Evolutionary conservation across 2,888 invertebrate genomes (phyloP).

Genomic region (Penaeus monodon): DNA sequence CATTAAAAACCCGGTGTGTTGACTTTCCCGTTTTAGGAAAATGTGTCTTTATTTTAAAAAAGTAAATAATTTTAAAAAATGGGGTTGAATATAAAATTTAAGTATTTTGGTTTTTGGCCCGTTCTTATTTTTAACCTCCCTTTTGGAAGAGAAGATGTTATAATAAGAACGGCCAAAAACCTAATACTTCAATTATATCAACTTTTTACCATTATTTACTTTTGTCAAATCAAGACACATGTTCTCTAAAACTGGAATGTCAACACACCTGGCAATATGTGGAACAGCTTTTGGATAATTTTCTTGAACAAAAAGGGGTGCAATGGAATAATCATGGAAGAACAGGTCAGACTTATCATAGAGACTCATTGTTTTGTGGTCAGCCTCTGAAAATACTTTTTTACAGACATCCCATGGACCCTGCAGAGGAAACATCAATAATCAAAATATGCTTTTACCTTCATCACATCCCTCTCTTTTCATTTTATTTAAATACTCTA

Average conservation of each 20-base stretch:
- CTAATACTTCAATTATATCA: too few species aligned
- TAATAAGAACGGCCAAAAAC: too few species aligned
- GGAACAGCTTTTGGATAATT: constrained; percentile 91
- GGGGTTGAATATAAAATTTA: too few species aligned
- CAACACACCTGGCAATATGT: constrained; percentile 78
- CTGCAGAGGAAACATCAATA: constrained; percentile 70
- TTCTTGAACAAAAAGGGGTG: constrained; percentile 97
- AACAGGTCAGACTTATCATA: constrained; percentile 90
- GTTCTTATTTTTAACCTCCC: too few species aligned
- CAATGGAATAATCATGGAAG: constrained; percentile 96
- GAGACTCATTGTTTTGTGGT: constrained; percentile 83
- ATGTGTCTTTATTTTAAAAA: too few species aligned
- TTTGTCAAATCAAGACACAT: not conserved
- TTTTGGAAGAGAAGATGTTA: too few species aligned
- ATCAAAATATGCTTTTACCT: too few species aligned
- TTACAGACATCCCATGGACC: constrained; percentile 94
- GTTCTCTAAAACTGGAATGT: not conserved
- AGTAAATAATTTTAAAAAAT: too few species aligned
- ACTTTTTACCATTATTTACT: not conserved
- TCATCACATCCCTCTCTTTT: too few species aligned
- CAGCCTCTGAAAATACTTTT: constrained; percentile 86
- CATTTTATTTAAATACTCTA: not conserved
- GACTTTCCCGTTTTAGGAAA: too few species aligned
- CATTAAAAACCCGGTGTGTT: too few species aligned
- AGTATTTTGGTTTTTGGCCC: too few species aligned